Evolutionary conservation across 2,888 invertebrate genomes (phyloP).

Genomic region (Leptodirus hochenwartii): DNA sequence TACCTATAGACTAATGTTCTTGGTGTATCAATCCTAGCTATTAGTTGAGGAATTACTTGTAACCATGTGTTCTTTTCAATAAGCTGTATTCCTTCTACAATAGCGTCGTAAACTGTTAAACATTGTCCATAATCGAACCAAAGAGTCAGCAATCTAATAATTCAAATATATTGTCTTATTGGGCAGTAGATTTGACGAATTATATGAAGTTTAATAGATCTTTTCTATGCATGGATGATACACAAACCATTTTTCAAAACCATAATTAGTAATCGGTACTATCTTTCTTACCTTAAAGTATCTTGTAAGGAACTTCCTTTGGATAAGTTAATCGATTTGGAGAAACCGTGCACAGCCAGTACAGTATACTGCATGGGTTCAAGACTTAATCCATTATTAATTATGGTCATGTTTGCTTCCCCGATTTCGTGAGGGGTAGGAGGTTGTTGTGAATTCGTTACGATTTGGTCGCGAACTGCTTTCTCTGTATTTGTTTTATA

Average conservation of each 20-base stretch:
- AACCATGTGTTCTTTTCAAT: constrained; percentile 98
- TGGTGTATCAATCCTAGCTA: constrained; percentile 92
- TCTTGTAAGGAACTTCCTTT: constrained; percentile 90
- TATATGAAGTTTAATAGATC: too few species aligned
- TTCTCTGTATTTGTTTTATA: constrained; percentile 29
- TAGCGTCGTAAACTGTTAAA: constrained; percentile 82
- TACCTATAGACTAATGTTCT: constrained; percentile 70
- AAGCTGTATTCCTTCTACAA: constrained; percentile 77
- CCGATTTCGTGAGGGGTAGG: too few species aligned
- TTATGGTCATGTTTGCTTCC: constrained; percentile 22
- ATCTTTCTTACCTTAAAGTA: too few species aligned
- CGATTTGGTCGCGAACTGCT: too few species aligned
- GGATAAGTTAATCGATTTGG: constrained; percentile 77
- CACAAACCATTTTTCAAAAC: too few species aligned
- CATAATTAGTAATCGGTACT: too few species aligned
- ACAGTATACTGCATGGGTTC: constrained; percentile 66
- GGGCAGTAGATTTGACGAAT: too few species aligned
- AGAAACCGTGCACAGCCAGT: constrained; percentile 89
- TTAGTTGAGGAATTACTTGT: constrained; percentile 97
- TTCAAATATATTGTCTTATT: too few species aligned
- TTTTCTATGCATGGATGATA: too few species aligned
- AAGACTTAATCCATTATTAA: too few species aligned
- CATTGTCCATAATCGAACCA: constrained; percentile 98
- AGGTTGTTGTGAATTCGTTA: too few species aligned
- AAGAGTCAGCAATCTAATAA: constrained; percentile 73